Percentiles rank a stretch among this genome's conserved stretches.
phyloP scores from a whole-genome alignment of 2,797 vertebrate genomes.

The Paguma larvata region DNA sequence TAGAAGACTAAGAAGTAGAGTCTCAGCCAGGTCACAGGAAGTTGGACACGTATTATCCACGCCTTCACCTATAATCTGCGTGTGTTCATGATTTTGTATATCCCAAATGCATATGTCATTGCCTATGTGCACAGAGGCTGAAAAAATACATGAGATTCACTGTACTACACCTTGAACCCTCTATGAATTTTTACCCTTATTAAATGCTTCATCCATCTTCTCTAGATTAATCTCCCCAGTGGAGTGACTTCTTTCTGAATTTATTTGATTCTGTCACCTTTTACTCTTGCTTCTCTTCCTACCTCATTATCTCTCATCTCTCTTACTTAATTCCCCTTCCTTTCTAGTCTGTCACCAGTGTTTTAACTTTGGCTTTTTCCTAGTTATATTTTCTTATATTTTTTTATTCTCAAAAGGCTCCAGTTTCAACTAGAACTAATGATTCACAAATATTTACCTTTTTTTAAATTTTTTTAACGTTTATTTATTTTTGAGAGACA shows the following conservation, averaged over 20 bases:
- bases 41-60: too few relatives aligned
- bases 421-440: not conserved
- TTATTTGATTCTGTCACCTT: not conserved
- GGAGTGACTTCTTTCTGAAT: not conserved
- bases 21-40: not conserved
- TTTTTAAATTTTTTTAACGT: too few relatives aligned
- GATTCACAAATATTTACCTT: not conserved
- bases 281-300: not conserved
- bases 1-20: not conserved
- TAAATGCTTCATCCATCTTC: not conserved
- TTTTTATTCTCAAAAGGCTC: not conserved
- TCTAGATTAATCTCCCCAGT: not conserved
- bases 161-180: not conserved
- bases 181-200: not conserved
- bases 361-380: not conserved
- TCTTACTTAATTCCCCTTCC: not conserved
- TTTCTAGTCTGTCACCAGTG: not conserved
- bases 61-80: not conserved
- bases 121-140: not conserved
- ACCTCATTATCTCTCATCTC: not conserved
- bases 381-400: not conserved
- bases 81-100: not conserved
- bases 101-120: not conserved
- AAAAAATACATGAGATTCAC: not conserved
- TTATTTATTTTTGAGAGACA: too few relatives aligned